Percentiles rank a stretch among this genome's conserved stretches.
These are phyloP conservation scores for Alosa sapidissima DNA, from an alignment of 2,797 vertebrate genomes.

Conservation along the genomic window DNA sequence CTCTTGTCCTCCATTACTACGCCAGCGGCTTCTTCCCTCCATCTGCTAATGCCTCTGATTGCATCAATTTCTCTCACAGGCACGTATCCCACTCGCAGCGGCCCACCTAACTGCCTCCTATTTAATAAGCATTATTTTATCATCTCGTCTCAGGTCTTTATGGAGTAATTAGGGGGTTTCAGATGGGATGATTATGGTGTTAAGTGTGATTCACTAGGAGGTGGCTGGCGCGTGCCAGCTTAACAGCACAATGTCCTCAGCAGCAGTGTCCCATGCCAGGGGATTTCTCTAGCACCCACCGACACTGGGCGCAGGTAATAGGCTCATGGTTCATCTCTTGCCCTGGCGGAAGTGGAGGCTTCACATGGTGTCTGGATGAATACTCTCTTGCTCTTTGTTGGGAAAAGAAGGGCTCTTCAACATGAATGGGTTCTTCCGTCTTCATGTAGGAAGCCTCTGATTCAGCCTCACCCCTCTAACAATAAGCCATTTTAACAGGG, in stretches of 20 bases:
- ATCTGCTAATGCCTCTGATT: background rate
- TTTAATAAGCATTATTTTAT: constrained; percentile 25
- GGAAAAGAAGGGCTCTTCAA: background rate
- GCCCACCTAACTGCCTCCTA: constrained; percentile 8
- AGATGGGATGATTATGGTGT: background rate
- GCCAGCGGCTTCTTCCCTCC: background rate
- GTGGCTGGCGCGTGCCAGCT: background rate
- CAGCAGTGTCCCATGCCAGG: background rate
- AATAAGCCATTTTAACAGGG: background rate
- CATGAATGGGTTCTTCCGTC: background rate
- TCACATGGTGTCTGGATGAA: background rate
- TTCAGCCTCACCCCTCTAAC: background rate
- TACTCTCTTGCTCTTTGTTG: background rate
- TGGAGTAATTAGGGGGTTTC: background rate
- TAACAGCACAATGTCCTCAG: background rate
- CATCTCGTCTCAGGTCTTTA: background rate
- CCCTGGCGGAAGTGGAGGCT: background rate
- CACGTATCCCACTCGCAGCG: background rate
- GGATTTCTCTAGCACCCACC: background rate
- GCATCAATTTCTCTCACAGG: background rate
- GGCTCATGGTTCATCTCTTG: background rate
- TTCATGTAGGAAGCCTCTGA: background rate
- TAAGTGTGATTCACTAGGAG: background rate
- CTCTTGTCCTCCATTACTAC: background rate
- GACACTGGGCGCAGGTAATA: background rate